Evolutionary conservation across 2,797 vertebrate species (phyloP).

Genomic region (Botia almorhae): DNA sequence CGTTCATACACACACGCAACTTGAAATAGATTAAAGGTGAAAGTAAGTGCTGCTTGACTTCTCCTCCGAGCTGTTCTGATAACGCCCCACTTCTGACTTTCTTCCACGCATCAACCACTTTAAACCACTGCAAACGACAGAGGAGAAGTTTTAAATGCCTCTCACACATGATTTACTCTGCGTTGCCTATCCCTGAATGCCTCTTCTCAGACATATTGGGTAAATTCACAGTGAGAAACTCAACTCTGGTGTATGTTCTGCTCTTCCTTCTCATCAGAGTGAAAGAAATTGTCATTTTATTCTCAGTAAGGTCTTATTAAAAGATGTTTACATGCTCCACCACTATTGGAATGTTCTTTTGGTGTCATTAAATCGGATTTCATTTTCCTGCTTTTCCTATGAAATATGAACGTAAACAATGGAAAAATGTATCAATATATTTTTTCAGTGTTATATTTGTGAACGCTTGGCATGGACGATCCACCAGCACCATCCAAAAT

Average conservation of each 20-base stretch:
- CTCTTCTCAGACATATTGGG: constrained; percentile 25
- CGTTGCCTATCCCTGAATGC: constrained; percentile 5
- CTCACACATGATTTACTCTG: constrained; percentile 33
- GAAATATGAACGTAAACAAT: not conserved
- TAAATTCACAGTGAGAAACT: not conserved
- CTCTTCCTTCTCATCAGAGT: not conserved
- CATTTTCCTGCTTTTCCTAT: too few relatives aligned
- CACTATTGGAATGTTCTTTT: not conserved
- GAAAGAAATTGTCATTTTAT: not conserved
- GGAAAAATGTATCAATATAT: not conserved
- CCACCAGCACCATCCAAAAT: too few relatives aligned
- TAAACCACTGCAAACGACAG: constrained; percentile 45
- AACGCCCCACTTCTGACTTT: constrained; percentile 35
- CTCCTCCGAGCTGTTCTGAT: constrained; percentile 28
- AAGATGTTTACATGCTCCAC: not conserved
- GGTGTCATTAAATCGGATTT: not conserved
- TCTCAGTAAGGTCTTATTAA: not conserved
- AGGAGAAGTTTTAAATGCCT: constrained; percentile 37
- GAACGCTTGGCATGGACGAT: too few relatives aligned
- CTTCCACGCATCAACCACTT: constrained; percentile 40
- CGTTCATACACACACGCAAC: not conserved
- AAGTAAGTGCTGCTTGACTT: constrained; percentile 60
- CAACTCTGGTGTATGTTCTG: not conserved
- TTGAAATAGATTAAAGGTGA: constrained; percentile 61
- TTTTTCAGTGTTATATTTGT: too few relatives aligned